phyloP scores from a whole-genome alignment of 2,113 vertebrate species.

The Vimba vimba region DNA sequence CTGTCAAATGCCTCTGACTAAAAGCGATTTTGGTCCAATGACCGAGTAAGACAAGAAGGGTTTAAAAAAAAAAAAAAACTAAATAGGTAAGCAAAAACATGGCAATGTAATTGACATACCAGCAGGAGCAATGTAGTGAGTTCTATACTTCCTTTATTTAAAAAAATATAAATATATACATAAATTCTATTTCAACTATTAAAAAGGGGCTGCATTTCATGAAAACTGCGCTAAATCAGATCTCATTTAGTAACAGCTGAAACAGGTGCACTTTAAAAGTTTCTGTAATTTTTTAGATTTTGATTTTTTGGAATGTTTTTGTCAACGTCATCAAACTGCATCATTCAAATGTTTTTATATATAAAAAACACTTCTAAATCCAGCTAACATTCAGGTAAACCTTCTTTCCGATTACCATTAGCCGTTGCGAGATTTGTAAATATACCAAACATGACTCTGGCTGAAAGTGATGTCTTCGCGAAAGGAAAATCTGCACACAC shows the following conservation, averaged over 20 bases:
- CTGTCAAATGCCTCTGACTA: conserved; percentile 74
- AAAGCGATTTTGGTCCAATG: conserved; percentile 73
- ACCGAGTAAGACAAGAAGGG: conserved; percentile 71
- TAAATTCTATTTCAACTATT: conserved; percentile 86
- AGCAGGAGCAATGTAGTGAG: conserved; percentile 82
- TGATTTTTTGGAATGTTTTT: conserved; percentile 83
- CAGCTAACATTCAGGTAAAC: conserved; percentile 81
- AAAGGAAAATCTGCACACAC: background rate
- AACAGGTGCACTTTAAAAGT: conserved; percentile 80
- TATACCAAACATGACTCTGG: conserved; percentile 69
- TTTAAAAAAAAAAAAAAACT: conserved; percentile 49
- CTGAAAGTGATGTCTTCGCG: conserved; percentile 57
- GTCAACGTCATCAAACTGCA: conserved; percentile 76
- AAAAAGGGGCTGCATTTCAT: conserved; percentile 84
- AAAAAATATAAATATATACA: conserved; percentile 86
- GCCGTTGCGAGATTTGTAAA: conserved; percentile 75
- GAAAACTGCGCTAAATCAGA: conserved; percentile 81
- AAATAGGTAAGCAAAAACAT: conserved; percentile 76
- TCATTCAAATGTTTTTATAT: conserved; percentile 71
- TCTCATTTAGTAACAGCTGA: conserved; percentile 80
- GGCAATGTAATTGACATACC: conserved; percentile 82
- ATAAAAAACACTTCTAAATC: conserved; percentile 69
- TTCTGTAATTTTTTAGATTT: conserved; percentile 70
- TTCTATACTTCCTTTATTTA: conserved; percentile 85
- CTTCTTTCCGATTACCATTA: conserved; percentile 74